These are phyloP conservation scores for Oscheius onirici DNA, from an alignment of 2,888 invertebrate species.

Conservation along the genomic window DNA sequence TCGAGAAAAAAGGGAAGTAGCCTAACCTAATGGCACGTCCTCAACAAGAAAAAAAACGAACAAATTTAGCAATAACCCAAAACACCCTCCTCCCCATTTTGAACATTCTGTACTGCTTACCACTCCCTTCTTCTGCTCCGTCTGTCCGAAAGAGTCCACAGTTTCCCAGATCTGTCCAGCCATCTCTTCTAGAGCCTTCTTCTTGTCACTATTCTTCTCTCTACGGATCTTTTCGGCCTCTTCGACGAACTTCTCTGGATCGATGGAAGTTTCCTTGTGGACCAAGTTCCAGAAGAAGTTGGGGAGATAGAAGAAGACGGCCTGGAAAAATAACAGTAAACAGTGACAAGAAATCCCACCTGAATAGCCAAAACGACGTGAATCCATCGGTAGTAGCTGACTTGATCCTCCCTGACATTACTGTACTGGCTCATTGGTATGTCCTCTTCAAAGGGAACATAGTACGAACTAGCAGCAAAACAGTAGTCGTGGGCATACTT, in stretches of 20 bases:
- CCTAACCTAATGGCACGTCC: too few species aligned
- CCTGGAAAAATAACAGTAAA: too few species aligned
- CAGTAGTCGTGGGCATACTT: conserved; percentile 59
- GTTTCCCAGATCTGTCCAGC: conserved; percentile 55
- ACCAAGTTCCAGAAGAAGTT: conserved; percentile 72
- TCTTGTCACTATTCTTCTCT: conserved; percentile 48
- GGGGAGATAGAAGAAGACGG: conserved; percentile 73
- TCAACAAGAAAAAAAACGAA: too few species aligned
- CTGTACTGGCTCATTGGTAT: conserved; percentile 4
- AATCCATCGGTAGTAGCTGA: conserved; percentile 64
- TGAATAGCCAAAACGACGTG: conserved; percentile 71
- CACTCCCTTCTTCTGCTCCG: not conserved
- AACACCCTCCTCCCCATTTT: too few species aligned
- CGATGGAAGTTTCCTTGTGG: conserved; percentile 60
- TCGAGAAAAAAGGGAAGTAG: too few species aligned
- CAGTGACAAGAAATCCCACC: too few species aligned
- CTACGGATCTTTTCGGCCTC: conserved; percentile 34
- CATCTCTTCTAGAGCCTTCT: conserved; percentile 44
- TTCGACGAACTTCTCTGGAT: conserved; percentile 33
- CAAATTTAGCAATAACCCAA: too few species aligned
- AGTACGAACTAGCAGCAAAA: conserved; percentile 61
- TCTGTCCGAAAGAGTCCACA: conserved; percentile 38
- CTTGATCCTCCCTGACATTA: conserved; percentile 47
- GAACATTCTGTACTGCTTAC: too few species aligned
- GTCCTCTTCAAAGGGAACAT: conserved; percentile 53